phyloP scores from a whole-genome alignment of 2,797 vertebrate species.

The Pangasius djambal region DNA sequence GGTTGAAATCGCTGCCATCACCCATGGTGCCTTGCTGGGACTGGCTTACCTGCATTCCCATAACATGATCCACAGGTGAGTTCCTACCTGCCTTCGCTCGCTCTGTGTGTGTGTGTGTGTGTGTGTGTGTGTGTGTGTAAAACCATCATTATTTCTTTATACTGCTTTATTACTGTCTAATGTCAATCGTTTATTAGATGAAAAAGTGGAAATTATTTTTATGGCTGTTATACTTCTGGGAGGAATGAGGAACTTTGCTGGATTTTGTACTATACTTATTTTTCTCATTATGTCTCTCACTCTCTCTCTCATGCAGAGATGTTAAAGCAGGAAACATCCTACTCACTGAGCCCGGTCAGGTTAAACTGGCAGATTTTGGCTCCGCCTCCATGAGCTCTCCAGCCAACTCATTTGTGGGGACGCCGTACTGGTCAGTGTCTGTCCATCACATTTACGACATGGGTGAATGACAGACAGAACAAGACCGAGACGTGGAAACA shows the following conservation, averaged over 20 bases:
- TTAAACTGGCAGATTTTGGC: slow-evolving; percentile 98
- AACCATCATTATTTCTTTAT: background rate
- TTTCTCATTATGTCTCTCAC: background rate
- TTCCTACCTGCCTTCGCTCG: background rate
- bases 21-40: slow-evolving; percentile 98
- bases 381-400: slow-evolving; percentile 95
- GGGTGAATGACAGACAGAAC: background rate
- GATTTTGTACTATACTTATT: background rate
- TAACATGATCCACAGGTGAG: slow-evolving; percentile 96
- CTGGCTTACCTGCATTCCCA: slow-evolving; percentile 98
- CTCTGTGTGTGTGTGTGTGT: background rate
- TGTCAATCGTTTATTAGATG: background rate
- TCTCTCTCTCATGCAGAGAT: slow-evolving; percentile 77
- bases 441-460: background rate
- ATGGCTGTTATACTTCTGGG: background rate
- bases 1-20: slow-evolving; percentile 98
- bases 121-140: background rate
- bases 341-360: slow-evolving; percentile 96
- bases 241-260: background rate
- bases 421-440: slow-evolving; percentile 92
- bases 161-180: background rate
- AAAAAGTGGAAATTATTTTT: background rate
- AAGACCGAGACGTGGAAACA: background rate
- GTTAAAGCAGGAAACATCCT: slow-evolving; percentile 99
- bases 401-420: slow-evolving; percentile 98